Evolutionary conservation across 92 coral and sea anemone genomes (phyloP), one percentile per base, ranked within the genome.

Genomic region (Metridium senile): DNA sequence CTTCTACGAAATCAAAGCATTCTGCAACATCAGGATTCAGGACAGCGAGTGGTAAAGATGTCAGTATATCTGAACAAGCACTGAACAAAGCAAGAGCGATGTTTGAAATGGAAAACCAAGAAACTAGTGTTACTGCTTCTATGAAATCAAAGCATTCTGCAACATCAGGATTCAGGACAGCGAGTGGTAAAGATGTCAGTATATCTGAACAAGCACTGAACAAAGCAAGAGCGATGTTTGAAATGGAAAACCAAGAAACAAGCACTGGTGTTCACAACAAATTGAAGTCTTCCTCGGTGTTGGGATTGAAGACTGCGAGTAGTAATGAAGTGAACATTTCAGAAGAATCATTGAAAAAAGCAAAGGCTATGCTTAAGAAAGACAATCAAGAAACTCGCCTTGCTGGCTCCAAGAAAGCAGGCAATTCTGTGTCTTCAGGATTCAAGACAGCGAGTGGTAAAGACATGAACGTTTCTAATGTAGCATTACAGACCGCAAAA

Each of bases 391-490:
- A 54, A 19, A 22, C 6, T 54, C 8, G 3, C 4, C n/a, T 13
- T 54, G 59, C 23, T 54, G 59, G 4, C 19, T 23, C 66, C 13
- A 53, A 28, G 35, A n/a, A n/a, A n/a, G n/a, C n/a, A n/a, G n/a
- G n/a, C n/a, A n/a, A n/a, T 27, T 0, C 70, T 17, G 78, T 33
- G n/a, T 7, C 32, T 29, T 64, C 81, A 16, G 89, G 90, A 35
- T 85, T 91, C 75, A 84, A 86, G 65, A 93, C 93, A 7, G 98
- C 92, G 0, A 71, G 82, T 46, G 97, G 98, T 31, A 91, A 86
- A 62, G 72, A 69, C n/a, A 83, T 88, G 6, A 56, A 58, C 21
- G 71, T 93, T 26, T 90, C 98, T 9, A 82, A 93, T 58, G 92
- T 85, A 39, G 86, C 97, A 0, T 81, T 88, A 21, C 61, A 69